A percentile compares a stretch with the other conserved stretches of the same genome.
Evolutionary conservation across 2,888 invertebrate genomes (phyloP).

Genomic region (Acrocyrtus sp.): DNA sequence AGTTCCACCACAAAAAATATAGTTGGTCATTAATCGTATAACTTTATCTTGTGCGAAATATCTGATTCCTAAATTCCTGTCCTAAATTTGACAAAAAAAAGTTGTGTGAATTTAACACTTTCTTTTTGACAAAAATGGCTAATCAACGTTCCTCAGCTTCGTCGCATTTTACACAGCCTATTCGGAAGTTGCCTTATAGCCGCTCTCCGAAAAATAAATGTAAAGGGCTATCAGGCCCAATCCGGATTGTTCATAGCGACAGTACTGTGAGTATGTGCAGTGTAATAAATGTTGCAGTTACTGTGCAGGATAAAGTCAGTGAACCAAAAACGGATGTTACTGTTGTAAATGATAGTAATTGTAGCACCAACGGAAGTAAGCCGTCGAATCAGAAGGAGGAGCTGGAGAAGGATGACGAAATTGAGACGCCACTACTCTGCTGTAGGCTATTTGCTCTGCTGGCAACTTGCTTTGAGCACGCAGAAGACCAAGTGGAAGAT

Average conservation of each 20-base stretch:
- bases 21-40: no score
- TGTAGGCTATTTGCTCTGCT: slow-evolving; percentile 28
- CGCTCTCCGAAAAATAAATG: slow-evolving; percentile 12
- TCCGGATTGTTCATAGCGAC: slow-evolving; percentile 34
- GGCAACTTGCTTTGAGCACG: slow-evolving; percentile 36
- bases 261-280: slow-evolving; percentile 20
- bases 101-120: no score
- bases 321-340: neutral
- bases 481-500: slow-evolving; percentile 16
- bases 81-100: no score
- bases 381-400: neutral
- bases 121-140: no score
- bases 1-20: no score
- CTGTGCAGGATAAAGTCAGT: no score
- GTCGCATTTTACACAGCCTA: no score
- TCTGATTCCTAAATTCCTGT: no score
- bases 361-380: neutral
- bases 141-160: slow-evolving; percentile 2
- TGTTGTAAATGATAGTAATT: no score
- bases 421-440: slow-evolving; percentile 22
- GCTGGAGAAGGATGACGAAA: neutral
- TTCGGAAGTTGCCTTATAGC: no score
- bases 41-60: no score
- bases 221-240: slow-evolving; percentile 13
- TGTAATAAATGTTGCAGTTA: slow-evolving; percentile 9